These are phyloP conservation scores for Phalanger gymnotis DNA, from an alignment of 2,797 vertebrate genomes.

Conservation along the genomic window DNA sequence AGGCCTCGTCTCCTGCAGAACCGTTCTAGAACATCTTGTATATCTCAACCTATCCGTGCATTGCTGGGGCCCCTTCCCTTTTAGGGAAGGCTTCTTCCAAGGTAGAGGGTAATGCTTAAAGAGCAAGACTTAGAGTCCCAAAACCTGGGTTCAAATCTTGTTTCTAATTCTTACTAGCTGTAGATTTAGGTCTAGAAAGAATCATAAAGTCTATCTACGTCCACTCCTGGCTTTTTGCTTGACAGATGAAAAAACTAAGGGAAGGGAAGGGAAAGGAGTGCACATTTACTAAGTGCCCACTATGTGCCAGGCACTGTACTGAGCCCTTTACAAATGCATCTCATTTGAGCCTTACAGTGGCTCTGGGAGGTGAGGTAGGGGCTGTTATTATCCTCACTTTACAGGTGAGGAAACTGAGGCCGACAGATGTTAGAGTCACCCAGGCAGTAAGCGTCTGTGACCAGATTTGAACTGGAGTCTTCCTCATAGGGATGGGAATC, in stretches of 20 bases:
- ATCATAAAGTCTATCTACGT: neutral
- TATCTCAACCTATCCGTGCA: too few species aligned
- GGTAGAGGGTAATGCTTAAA: neutral
- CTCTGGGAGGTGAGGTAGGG: neutral
- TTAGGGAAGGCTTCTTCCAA: neutral
- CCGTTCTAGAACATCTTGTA: neutral
- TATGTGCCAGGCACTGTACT: neutral
- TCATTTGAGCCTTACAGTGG: neutral
- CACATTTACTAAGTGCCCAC: neutral
- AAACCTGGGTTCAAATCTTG: neutral
- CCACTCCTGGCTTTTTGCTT: neutral
- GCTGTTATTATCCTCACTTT: neutral
- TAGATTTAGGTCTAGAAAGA: neutral
- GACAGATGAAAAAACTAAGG: too few species aligned
- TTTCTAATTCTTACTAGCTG: neutral
- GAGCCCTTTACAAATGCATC: too few species aligned
- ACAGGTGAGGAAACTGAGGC: neutral
- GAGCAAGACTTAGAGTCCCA: neutral
- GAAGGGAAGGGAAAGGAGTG: neutral
- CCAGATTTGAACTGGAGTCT: neutral
- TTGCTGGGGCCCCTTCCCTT: too few species aligned
- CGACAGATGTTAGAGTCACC: neutral
- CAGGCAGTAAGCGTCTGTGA: neutral
- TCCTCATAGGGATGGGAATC: neutral
- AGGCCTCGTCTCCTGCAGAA: too few species aligned